These are phyloP conservation scores for Sebastes oblongus DNA, from an alignment of 2,797 vertebrate genomes.

Conservation along the genomic window DNA sequence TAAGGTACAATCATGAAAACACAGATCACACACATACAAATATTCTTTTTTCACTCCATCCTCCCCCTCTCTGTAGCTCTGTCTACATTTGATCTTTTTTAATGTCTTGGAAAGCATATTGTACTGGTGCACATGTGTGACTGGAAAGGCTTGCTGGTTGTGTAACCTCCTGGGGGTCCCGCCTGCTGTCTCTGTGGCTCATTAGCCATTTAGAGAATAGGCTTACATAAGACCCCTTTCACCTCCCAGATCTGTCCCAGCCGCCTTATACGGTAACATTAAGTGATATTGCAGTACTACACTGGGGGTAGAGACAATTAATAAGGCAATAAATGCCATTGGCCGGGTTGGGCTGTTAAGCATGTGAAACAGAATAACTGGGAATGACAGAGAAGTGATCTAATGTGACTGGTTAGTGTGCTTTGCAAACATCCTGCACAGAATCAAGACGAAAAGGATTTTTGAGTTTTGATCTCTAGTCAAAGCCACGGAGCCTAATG, in stretches of 20 bases:
- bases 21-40: slow-evolving; percentile 8
- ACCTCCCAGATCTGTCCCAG: slow-evolving; percentile 28
- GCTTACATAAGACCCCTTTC: slow-evolving; percentile 52
- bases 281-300: slow-evolving; percentile 41
- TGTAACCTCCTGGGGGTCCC: slow-evolving; percentile 49
- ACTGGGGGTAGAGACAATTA: slow-evolving; percentile 14
- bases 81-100: neutral
- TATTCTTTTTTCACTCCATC: neutral
- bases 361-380: slow-evolving; percentile 1
- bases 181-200: slow-evolving; percentile 58
- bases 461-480: neutral
- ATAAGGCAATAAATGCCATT: slow-evolving; percentile 14
- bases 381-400: neutral
- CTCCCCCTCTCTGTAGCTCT: neutral
- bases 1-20: neutral
- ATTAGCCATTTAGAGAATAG: slow-evolving; percentile 60
- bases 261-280: slow-evolving; percentile 51
- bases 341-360: neutral
- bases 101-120: slow-evolving; percentile 29
- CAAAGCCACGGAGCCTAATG: neutral
- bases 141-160: slow-evolving; percentile 42
- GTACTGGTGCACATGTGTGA: slow-evolving; percentile 8
- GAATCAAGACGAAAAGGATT: neutral
- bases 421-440: neutral
- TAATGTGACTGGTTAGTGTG: neutral